A percentile compares a stretch with the other conserved stretches of the same genome.
Evolutionary conservation across 2,888 invertebrate species (phyloP).

Genomic region (Mechanitis messenoides): DNA sequence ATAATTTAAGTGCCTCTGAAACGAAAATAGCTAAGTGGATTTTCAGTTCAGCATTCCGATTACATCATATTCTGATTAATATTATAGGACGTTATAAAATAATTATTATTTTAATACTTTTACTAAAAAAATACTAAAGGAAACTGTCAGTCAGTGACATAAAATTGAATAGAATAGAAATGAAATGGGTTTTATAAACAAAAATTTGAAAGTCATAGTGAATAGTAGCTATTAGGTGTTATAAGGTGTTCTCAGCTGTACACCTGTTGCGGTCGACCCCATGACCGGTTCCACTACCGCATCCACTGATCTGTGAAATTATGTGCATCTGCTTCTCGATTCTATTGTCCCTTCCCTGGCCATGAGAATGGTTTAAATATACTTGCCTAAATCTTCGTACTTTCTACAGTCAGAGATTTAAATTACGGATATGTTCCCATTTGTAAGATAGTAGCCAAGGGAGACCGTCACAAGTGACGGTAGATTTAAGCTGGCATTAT

Average conservation of each 20-base stretch:
- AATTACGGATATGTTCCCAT: no score
- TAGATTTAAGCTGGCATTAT: no score
- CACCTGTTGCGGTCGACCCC: slow-evolving; percentile 65
- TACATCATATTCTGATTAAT: slow-evolving; percentile 48
- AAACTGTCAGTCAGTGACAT: no score
- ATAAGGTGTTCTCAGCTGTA: slow-evolving; percentile 29
- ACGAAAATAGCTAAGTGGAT: slow-evolving; percentile 56
- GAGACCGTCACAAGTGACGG: no score
- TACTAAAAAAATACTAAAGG: slow-evolving; percentile 10
- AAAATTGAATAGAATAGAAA: no score
- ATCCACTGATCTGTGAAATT: slow-evolving; percentile 65
- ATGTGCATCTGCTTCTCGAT: slow-evolving; percentile 53
- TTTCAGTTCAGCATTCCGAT: slow-evolving; percentile 50
- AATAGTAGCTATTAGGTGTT: background rate
- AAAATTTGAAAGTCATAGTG: background rate
- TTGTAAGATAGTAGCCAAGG: no score
- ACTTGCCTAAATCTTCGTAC: background rate
- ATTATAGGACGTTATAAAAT: background rate
- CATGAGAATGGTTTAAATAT: slow-evolving; percentile 9
- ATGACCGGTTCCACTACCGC: slow-evolving; percentile 54
- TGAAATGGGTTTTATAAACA: background rate
- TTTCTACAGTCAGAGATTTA: no score
- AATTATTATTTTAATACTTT: slow-evolving; percentile 1
- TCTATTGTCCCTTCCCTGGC: slow-evolving; percentile 20
- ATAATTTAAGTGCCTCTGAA: slow-evolving; percentile 47